Conservation (phyloP, 64 coral and sea anemone species). For the Anthopleura sola region DNA sequence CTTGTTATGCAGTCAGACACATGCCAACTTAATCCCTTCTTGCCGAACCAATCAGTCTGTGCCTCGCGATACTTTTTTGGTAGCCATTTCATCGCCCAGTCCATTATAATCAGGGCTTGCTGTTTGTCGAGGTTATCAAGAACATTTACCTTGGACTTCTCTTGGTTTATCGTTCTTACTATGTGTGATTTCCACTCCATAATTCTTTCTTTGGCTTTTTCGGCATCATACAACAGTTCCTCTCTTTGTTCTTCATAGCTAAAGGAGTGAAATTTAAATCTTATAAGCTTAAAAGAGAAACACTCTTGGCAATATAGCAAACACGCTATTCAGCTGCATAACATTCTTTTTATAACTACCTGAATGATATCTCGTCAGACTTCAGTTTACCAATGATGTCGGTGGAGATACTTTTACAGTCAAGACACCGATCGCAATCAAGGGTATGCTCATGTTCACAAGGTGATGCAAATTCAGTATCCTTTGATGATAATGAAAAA, state of each 20-base stretch:
- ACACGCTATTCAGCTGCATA: too few relatives aligned
- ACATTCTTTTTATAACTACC: neutral
- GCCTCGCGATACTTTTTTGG: neutral
- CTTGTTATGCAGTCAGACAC: neutral
- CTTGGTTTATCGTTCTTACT: neutral
- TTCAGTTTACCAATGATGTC: neutral
- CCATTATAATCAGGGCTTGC: neutral
- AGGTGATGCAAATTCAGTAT: neutral
- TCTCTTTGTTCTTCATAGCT: neutral
- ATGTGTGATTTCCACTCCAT: neutral
- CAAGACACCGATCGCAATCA: neutral
- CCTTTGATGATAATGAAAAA: neutral
- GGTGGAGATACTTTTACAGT: neutral
- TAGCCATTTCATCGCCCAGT: neutral
- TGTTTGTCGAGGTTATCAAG: neutral
- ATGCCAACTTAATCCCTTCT: constrained; percentile 25
- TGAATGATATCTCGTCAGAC: neutral
- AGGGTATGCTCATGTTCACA: neutral
- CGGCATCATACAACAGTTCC: neutral
- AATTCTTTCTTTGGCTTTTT: neutral
- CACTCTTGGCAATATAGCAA: too few relatives aligned
- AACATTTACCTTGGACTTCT: neutral
- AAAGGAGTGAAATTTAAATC: neutral
- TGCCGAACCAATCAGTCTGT: constrained; percentile 25
- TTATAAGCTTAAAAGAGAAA: neutral